Percentiles rank a stretch among this genome's conserved stretches.
Evolutionary conservation across 2,797 vertebrate genomes (phyloP).

Genomic region (Centropyge bicolor): DNA sequence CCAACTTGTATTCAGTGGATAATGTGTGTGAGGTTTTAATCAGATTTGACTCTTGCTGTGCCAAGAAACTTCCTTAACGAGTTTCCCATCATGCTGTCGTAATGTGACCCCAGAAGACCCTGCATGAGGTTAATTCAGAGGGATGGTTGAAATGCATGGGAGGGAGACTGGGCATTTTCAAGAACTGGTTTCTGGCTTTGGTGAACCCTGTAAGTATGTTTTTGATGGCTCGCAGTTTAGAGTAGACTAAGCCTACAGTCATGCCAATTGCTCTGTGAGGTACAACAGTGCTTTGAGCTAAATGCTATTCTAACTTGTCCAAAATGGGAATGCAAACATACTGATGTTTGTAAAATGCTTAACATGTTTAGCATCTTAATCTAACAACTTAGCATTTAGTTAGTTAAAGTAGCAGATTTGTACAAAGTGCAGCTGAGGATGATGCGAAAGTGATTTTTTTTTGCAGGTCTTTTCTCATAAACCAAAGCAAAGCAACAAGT

Average conservation of each 20-base stretch:
- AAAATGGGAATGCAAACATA: neutral
- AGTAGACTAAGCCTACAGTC: neutral
- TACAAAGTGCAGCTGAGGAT: neutral
- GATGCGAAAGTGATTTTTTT: neutral
- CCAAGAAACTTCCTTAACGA: neutral
- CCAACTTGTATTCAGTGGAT: neutral
- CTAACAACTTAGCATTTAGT: neutral
- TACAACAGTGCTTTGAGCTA: neutral
- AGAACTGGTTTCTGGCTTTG: neutral
- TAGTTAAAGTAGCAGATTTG: neutral
- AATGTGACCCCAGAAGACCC: neutral
- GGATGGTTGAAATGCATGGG: neutral
- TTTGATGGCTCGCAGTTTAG: neutral
- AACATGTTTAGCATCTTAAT: neutral
- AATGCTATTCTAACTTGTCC: neutral
- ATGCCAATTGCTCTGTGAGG: neutral
- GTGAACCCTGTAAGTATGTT: neutral
- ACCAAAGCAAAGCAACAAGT: neutral
- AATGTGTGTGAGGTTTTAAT: neutral
- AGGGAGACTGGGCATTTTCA: neutral
- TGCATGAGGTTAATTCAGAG: neutral
- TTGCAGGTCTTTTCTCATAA: neutral
- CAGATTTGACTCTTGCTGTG: neutral
- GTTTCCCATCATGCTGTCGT: neutral
- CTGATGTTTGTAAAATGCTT: neutral